Base-by-base conservation (phyloP, 2,888 invertebrate species). In the Melitaea athalia region DNA sequence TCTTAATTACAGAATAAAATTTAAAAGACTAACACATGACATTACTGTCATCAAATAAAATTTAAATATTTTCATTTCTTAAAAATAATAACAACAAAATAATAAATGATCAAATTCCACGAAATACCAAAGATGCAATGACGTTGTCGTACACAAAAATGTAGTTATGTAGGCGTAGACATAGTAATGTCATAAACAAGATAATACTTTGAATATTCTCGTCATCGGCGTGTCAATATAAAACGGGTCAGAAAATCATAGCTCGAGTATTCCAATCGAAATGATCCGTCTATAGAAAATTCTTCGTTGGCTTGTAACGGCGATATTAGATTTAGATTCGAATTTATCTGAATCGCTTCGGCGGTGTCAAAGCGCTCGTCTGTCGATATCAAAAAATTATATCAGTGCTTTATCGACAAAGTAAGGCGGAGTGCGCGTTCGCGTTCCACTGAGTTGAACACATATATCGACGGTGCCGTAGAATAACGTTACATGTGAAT, bases 301-400 rank as follows among this genome's bases (percentile, higher is more conserved):
- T 78, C 79, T 76, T 78, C 68, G 69, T 65, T 71, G 65, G 74
- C 74, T 75, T 77, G 74, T 77, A 76, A 76, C 75, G 64, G 75
- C 77, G 79, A 87, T 88, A 89, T 89, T 88, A 86, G 84, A 85
- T 86, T 87, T 83, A 85, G 86, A 88, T 88, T 85, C 77, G 84
- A 85, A 85, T 86, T 88, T 89, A 89, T 87, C 86, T 83, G 79
- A 83, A 84, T 81, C 76, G 80, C 80, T 81, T 83, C 82, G 81
- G 79, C 79, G 79, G 79, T 84, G 87, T 87, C 85, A 86, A 85
- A 86, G 84, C 84, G 80, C 76, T 84, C 83, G 79, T 81, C 77
- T 76, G 75, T 79, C 79, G 83, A 83, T 86, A 87, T 87, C 86
- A 85, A 86, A 87, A 87, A 87, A 88, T 85, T 89, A 89, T 89